Conservation (phyloP, 2,113 vertebrate genomes). For the Oxyruncus cristatus region DNA sequence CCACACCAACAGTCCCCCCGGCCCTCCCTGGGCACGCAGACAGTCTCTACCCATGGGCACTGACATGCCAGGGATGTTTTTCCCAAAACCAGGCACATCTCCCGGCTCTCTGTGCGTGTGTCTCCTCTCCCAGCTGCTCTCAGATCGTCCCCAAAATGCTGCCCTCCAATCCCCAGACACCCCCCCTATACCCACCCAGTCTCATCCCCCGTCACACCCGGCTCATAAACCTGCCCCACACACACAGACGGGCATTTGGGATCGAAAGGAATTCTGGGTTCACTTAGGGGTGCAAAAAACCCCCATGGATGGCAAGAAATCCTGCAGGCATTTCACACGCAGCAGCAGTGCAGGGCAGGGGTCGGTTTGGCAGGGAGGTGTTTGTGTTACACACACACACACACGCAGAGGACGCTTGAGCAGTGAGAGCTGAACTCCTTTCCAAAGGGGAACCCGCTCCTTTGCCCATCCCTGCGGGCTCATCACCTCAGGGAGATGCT, state of each 20-base stretch:
- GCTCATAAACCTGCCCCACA: not conserved
- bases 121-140: not conserved
- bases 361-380: not conserved
- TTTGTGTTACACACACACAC: not conserved
- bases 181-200: fast-evolving
- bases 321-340: constrained; percentile 21
- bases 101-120: fast-evolving
- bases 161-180: not conserved
- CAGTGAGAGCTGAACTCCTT: not conserved
- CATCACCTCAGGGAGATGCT: not conserved
- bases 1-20: fast-evolving
- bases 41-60: fast-evolving
- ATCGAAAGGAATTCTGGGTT: not conserved
- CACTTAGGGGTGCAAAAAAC: constrained; percentile 29
- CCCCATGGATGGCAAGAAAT: not conserved
- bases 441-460: not conserved
- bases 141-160: not conserved
- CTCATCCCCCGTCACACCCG: not conserved
- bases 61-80: fast-evolving
- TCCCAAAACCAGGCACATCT: fast-evolving
- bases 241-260: not conserved
- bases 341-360: not conserved
- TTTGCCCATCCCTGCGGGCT: not conserved
- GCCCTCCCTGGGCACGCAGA: fast-evolving
- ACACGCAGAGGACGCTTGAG: not conserved